Percentiles rank a stretch among this genome's conserved stretches.
Evolutionary conservation across 2,888 invertebrate genomes (phyloP).

Genomic region (Agrochola lychnidis): DNA sequence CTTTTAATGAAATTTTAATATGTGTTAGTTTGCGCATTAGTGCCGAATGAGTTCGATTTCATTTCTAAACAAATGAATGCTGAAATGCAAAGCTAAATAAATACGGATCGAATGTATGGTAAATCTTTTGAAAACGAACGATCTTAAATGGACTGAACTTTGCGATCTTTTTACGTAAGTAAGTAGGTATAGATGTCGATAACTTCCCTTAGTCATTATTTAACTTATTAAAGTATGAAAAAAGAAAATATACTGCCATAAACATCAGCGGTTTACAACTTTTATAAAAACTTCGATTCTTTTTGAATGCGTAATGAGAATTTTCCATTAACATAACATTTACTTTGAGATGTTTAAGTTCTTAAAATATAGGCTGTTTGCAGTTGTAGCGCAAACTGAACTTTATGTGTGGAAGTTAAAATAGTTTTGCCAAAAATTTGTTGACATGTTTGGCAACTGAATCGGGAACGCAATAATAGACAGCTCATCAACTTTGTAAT

Average conservation of each 20-base stretch:
- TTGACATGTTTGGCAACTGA: too few species aligned
- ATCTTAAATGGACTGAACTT: slow-evolving; percentile 12
- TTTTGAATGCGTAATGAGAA: slow-evolving; percentile 44
- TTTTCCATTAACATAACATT: slow-evolving; percentile 48
- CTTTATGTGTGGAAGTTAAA: background rate
- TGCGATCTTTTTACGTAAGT: slow-evolving; percentile 3
- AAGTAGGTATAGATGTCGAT: slow-evolving; percentile 19
- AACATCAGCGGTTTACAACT: slow-evolving; percentile 40
- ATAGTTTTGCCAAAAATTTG: background rate
- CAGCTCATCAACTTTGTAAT: background rate
- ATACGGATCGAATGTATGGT: background rate
- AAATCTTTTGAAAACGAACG: slow-evolving; percentile 2
- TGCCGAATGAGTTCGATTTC: background rate
- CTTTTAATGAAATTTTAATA: slow-evolving; percentile 6
- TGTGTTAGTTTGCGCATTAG: slow-evolving; percentile 1
- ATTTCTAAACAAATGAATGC: background rate
- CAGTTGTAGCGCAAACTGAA: background rate
- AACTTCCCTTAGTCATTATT: slow-evolving; percentile 41
- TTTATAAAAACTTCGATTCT: slow-evolving; percentile 33
- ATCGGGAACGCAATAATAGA: background rate
- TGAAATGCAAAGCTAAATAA: background rate
- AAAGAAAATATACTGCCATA: slow-evolving; percentile 35
- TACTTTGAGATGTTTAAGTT: slow-evolving; percentile 5
- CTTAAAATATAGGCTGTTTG: background rate
- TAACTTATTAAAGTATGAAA: slow-evolving; percentile 28